Conservation (phyloP, 1,140 invertebrate genomes). For the Ips typographus region DNA sequence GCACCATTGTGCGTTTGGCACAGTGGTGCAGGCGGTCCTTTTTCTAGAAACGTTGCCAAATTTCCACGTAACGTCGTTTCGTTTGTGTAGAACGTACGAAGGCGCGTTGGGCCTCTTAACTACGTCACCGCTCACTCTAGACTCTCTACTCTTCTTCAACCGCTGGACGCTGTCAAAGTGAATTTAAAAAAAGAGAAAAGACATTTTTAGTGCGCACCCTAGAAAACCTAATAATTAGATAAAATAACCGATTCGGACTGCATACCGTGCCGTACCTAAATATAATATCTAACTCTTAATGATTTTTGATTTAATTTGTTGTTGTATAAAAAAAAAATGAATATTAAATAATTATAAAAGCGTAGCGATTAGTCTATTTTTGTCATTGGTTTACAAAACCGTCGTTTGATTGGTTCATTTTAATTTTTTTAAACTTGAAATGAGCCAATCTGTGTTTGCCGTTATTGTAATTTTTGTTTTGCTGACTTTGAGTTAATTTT, state of each 20-base stretch:
- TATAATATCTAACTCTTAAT: constrained; percentile 19
- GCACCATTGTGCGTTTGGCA: no score
- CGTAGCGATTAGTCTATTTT: constrained; percentile 27
- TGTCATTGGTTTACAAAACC: constrained; percentile 21
- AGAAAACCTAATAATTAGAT: background rate
- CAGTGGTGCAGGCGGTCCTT: no score
- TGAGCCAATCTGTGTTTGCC: no score
- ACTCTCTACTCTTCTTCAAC: constrained; percentile 22
- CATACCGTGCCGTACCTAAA: constrained; percentile 30
- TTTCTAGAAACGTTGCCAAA: background rate
- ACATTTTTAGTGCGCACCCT: constrained; percentile 28
- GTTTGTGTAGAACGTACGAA: constrained; percentile 15
- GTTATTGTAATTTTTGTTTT: no score
- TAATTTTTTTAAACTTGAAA: constrained; percentile 17
- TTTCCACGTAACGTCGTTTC: background rate
- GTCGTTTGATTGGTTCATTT: constrained; percentile 21
- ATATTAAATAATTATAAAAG: constrained; percentile 26
- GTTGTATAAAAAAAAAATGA: constrained; percentile 25
- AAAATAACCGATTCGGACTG: constrained; percentile 19
- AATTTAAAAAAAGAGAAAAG: constrained; percentile 22
- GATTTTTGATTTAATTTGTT: constrained; percentile 18
- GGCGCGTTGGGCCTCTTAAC: constrained; percentile 14
- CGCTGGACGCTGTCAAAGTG: constrained; percentile 17
- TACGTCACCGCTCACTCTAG: constrained; percentile 13
- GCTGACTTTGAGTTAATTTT: constrained; percentile 15